These are phyloP conservation scores for Sardinella longiceps DNA, from an alignment of 2,797 vertebrate genomes.

Conservation along the genomic window DNA sequence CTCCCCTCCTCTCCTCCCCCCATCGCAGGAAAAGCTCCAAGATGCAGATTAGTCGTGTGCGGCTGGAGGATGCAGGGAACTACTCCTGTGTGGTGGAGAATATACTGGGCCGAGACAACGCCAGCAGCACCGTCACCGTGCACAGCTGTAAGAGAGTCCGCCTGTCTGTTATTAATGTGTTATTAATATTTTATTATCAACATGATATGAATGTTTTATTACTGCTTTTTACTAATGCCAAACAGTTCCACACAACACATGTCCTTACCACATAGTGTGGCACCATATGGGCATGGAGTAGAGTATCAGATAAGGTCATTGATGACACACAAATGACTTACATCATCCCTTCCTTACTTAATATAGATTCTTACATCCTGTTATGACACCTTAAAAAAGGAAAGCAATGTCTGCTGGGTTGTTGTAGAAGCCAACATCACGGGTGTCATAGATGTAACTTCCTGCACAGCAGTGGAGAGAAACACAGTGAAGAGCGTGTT, in stretches of 20 bases:
- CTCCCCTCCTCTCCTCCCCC: background rate
- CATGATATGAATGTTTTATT: background rate
- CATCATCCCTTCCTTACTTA: background rate
- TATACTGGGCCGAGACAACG: slow-evolving; percentile 87
- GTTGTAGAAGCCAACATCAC: no score
- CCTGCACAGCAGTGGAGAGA: no score
- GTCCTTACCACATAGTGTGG: background rate
- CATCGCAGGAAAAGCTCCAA: slow-evolving; percentile 91
- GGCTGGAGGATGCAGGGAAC: slow-evolving; percentile 91
- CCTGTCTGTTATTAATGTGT: background rate
- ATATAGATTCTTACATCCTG: background rate
- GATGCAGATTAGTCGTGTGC: slow-evolving; percentile 93
- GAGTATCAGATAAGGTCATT: background rate
- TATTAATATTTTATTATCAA: background rate
- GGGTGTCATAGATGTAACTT: no score
- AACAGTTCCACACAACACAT: background rate
- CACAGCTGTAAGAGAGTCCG: slow-evolving; percentile 89
- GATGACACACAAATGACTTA: background rate
- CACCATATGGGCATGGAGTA: background rate
- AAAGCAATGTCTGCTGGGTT: no score
- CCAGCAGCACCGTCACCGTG: slow-evolving; percentile 88
- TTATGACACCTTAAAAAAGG: background rate
- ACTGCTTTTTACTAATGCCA: background rate
- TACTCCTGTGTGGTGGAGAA: slow-evolving; percentile 96
- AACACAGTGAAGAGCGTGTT: no score